Base-by-base conservation (phyloP, 2,113 vertebrate genomes). In the Seriola rivoliana region DNA sequence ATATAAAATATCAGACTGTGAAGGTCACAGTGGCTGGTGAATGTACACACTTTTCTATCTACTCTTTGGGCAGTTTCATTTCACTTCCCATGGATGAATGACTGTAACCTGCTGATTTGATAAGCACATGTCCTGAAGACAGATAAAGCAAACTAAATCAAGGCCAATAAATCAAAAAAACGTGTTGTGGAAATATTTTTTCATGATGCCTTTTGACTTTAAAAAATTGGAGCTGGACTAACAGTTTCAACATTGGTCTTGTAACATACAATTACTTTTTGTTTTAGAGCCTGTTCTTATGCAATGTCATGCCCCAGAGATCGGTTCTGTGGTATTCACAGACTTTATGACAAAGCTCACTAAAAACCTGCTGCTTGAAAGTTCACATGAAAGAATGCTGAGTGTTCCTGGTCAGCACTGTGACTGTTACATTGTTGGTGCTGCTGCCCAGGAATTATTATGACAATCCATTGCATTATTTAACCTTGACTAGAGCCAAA, bases 401-500 rank as follows among this genome's bases (percentile, higher is more conserved):
- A 36, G 6, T 36, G 34, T 36, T 36, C 34, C 34, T 36, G 34
- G 34, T 36, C 42, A 44, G 12, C 52, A 25, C 19, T 32, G 5
- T 48, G 21, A 23, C 40, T 32, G 55, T 23, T 54, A 54, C 13
- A 40, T 10, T 65, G 14, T 21, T 13, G 19, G 21, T 46, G 16
- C 17, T 46, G 16, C 17, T 1, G 21, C 25, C 25, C 2, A 10
- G 58, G 23, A 13, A 10, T 6, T 6, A 71, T 2, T 60, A 65
- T 68, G 5, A 68, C 54, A 12, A 4, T 40, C 2, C 44, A 38
- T 38, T 46, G 52, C 19, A 11, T 50, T 60, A 17, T 71, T 84
- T 6, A 46, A 59, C 80, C 72, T 70, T 73, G 71, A 82, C 17
- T 0, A 66, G 36, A 69, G 40, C 23, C 14, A 23, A 66, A 63